Evolutionary conservation across 2,797 vertebrate species (phyloP), one percentile per base, ranked within the genome.

Genomic region (Hydrolagus colliei): DNA sequence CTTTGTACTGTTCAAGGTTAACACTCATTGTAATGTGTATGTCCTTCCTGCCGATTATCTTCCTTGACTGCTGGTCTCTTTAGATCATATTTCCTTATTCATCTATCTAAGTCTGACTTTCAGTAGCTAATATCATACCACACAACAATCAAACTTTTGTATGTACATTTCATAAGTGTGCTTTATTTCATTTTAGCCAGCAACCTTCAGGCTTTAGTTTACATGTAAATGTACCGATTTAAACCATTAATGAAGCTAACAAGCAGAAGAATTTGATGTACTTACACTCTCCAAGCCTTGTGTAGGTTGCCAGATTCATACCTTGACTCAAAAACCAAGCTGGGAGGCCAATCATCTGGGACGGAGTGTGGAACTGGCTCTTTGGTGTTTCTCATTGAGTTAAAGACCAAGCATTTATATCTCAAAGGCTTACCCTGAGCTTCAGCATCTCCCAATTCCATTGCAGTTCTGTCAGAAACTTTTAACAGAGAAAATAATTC

Each of bases 291-390:
- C 67, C 71, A 71, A 85, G 67, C 82, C 67, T 85, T 27, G 22
- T 72, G 82, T 59, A 85, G 20, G 71, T 85, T 85, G 52, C 82
- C 82, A 67, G 82, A 85, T 85, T 85, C 82, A 72, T 68, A 85
- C 67, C 82, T 85, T 41, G 82, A 85, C 65, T 85, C 65, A 85
- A 85, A 85, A 41, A n/a, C 18, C 82, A 85, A 32, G 18, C 82
- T 85, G 32, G 67, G 82, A 72, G 11, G 13, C 65, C 65, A 71
- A 32, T 71, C 67, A 11, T 85, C 82, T 72, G 82, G 82, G 41
- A 85, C 6, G 9, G 9, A 22, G n/a, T 72, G 61, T 63, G 61
- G 71, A 59, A 72, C 11, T 72, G 32, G 32, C 32, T 2, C 20
- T 61, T 85, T 85, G 65, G 1, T 85, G 9, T 59, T 41, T 72